Base-by-base conservation (phyloP, 2,797 vertebrate species). In the Liparis tanakae region DNA sequence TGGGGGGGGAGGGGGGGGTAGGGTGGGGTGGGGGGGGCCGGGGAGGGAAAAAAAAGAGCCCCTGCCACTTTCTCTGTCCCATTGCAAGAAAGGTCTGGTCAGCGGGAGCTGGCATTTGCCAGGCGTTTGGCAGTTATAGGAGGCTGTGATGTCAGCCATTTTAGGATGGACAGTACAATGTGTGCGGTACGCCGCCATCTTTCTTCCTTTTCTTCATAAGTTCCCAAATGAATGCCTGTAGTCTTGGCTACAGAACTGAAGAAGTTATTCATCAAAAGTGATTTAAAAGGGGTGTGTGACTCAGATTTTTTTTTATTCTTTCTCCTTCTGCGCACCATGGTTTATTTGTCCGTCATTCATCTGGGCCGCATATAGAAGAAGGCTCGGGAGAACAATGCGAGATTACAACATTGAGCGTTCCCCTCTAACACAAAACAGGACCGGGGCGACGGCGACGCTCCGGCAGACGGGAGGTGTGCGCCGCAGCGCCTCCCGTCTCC, bases 81-180 rank as follows among this genome's bases (percentile, higher is more conserved):
- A 79, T 84, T 30, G 80, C 76, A 88, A 91, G 85, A 86, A 91
- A 87, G 90, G 86, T 93, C 89, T 83, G 90, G 87, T 92, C 88
- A 92, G 91, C 89, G 91, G 93, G 87, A 88, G 90, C 87, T 91
- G 93, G 93, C 89, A 85, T 92, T 91, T 82, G 82, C 90, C 83
- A 86, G 83, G 83, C 82, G 25, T 83, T 92, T 93, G 91, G 88
- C 88, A 84, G 80, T 89, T 85, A 81, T 68, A 88, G 77, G 78
- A 88, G 90, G 80, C 88, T 92, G 77, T 89, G 86, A 91, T 91
- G 92, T 92, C 93, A 92, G 93, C 93, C 93, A 94, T 94, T 94
- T 94, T 94, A 92, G 86, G 86, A 90, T 89, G 91, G 92, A 92
- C 92, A 86, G 87, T 90, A 88, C 89, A 94, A 90, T 87, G 91